A percentile compares a stretch with the other conserved stretches of the same genome.
Conservation (phyloP, 2,113 vertebrate genomes). For the Ramphastos sulfuratus region DNA sequence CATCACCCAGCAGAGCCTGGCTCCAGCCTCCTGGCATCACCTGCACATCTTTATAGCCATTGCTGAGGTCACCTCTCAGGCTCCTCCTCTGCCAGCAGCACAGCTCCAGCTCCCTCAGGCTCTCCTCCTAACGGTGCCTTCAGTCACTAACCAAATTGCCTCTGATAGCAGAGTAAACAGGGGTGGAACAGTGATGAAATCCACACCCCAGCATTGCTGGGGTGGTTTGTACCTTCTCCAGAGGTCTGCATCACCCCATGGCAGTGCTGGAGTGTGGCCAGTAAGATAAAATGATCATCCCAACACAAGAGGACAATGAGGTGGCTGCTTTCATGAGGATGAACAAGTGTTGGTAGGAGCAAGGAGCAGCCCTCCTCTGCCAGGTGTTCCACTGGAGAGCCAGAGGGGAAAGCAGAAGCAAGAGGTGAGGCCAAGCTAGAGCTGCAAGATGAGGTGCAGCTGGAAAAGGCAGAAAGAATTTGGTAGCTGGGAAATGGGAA, state of each 20-base stretch:
- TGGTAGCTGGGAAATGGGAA: neutral
- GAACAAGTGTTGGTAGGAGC: fast-evolving
- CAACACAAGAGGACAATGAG: fast-evolving
- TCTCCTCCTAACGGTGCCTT: too few relatives aligned
- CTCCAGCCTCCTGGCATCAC: too few relatives aligned
- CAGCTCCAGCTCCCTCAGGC: too few relatives aligned
- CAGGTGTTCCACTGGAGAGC: fast-evolving
- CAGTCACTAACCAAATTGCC: neutral
- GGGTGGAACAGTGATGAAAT: neutral
- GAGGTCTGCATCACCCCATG: fast-evolving
- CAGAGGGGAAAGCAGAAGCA: neutral
- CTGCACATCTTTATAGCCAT: too few relatives aligned
- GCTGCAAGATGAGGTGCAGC: neutral
- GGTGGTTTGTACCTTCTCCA: neutral
- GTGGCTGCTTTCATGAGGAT: fast-evolving
- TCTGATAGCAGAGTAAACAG: neutral
- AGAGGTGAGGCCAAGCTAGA: neutral
- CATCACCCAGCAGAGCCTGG: too few relatives aligned
- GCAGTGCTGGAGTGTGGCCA: neutral
- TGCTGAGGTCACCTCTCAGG: too few relatives aligned
- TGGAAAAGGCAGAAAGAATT: neutral
- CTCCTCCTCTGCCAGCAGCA: too few relatives aligned
- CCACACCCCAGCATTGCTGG: neutral
- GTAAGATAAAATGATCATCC: neutral
- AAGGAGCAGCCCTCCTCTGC: neutral